Conservation (phyloP, 2,888 invertebrate species). For the Synergus gifuensis region DNA sequence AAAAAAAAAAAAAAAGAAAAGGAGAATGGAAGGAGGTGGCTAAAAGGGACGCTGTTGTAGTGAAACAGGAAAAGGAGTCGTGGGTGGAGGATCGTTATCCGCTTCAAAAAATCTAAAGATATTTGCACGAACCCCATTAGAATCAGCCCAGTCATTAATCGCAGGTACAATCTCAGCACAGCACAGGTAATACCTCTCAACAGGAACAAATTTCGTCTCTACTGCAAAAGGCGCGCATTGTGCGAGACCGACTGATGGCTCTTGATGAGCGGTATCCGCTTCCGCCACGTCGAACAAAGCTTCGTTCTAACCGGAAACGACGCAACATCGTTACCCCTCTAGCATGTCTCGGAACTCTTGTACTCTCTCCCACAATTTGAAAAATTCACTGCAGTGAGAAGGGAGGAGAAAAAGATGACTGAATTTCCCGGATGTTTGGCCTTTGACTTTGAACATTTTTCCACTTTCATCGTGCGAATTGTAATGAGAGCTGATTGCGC, state of each 20-base stretch:
- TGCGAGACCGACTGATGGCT: constrained; percentile 65
- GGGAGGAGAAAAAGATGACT: background rate
- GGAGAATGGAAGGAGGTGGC: background rate
- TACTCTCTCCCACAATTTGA: background rate
- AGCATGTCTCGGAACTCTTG: background rate
- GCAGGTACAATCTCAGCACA: constrained; percentile 39
- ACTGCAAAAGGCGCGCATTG: constrained; percentile 36
- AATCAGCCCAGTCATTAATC: constrained; percentile 46
- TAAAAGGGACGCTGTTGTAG: background rate
- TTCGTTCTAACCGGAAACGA: constrained; percentile 70
- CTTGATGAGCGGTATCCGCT: constrained; percentile 76
- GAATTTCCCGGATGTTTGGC: background rate
- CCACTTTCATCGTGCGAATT: background rate
- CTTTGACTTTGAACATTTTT: background rate
- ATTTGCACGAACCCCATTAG: constrained; percentile 8
- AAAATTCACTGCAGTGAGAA: background rate
- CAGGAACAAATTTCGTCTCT: constrained; percentile 48
- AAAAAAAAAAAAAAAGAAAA: background rate
- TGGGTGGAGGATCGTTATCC: constrained; percentile 3
- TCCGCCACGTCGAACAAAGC: constrained; percentile 74
- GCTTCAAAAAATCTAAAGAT: background rate
- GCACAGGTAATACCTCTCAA: constrained; percentile 21
- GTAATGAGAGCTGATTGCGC: background rate
- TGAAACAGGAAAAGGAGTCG: constrained; percentile 14
- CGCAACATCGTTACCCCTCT: constrained; percentile 72